These are phyloP conservation scores for Drosophila cognata DNA, from an alignment of 2,888 invertebrate genomes.

Conservation along the genomic window DNA sequence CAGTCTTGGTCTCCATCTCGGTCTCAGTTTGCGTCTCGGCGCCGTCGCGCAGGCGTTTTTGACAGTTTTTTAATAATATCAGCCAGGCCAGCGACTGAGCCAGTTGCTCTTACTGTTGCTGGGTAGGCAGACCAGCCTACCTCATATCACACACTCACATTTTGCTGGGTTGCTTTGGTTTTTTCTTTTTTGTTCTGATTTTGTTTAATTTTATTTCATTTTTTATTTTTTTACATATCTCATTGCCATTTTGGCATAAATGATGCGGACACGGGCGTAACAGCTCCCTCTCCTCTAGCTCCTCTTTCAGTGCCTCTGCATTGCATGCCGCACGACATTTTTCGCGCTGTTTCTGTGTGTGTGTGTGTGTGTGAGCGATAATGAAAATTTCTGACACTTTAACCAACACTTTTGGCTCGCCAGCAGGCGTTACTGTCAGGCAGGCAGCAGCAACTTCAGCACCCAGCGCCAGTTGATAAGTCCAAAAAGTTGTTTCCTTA, in stretches of 20 bases:
- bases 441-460: constrained; percentile 47
- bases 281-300: constrained; percentile 44
- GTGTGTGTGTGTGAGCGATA: constrained; percentile 62
- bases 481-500: constrained; percentile 79
- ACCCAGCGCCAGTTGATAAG: constrained; percentile 67
- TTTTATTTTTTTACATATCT: constrained; percentile 62
- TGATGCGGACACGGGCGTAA: constrained; percentile 73
- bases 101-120: constrained; percentile 33
- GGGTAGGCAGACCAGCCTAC: constrained; percentile 69
- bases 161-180: constrained; percentile 22
- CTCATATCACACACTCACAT: constrained; percentile 59
- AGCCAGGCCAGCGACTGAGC: constrained; percentile 49
- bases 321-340: constrained; percentile 80
- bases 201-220: constrained; percentile 46
- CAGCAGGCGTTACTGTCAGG: constrained; percentile 65
- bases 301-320: constrained; percentile 51
- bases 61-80: constrained; percentile 80
- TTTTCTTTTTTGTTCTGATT: constrained; percentile 24
- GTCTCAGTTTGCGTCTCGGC: constrained; percentile 41
- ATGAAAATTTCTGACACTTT: constrained; percentile 81
- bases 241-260: constrained; percentile 76
- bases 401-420: constrained; percentile 77
- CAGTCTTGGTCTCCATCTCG: constrained; percentile 31
- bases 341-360: constrained; percentile 44
- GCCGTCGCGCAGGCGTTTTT: constrained; percentile 78